phyloP scores from a whole-genome alignment of 2,113 vertebrate species.

The Anolis carolinensis region DNA sequence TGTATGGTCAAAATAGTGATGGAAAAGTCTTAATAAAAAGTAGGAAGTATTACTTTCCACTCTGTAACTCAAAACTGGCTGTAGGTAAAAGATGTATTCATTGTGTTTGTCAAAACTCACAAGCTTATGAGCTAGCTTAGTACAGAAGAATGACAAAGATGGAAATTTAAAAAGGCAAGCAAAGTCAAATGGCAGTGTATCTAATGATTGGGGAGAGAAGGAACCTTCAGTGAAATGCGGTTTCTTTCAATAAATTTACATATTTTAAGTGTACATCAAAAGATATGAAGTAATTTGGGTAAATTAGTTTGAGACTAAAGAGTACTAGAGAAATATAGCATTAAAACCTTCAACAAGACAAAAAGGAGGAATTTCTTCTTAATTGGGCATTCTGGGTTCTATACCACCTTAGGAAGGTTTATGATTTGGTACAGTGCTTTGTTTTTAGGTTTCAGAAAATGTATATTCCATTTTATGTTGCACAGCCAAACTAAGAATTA shows the following conservation, averaged over 20 bases:
- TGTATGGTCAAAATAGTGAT: too few species aligned
- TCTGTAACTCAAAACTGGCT: too few species aligned
- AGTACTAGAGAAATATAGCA: background rate
- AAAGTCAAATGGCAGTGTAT: background rate
- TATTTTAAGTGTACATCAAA: background rate
- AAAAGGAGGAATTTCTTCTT: constrained; percentile 11
- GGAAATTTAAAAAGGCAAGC: too few species aligned
- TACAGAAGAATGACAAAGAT: too few species aligned
- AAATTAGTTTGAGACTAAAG: background rate
- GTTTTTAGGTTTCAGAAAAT: constrained; percentile 11
- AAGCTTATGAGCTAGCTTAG: too few species aligned
- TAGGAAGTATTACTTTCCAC: too few species aligned
- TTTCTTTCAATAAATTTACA: background rate
- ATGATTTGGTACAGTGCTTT: background rate
- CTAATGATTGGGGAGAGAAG: background rate
- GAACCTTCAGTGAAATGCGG: too few species aligned
- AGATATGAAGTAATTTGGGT: background rate
- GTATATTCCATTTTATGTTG: constrained; percentile 22
- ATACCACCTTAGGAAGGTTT: background rate
- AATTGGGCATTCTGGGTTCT: background rate
- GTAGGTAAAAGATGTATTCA: too few species aligned
- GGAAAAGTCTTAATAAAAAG: too few species aligned
- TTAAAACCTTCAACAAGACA: background rate
- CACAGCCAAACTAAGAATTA: background rate
- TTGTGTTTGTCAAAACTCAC: too few species aligned